These are phyloP conservation scores for Tangara arthus DNA, from an alignment of 2,797 vertebrate genomes.

Conservation along the genomic window DNA sequence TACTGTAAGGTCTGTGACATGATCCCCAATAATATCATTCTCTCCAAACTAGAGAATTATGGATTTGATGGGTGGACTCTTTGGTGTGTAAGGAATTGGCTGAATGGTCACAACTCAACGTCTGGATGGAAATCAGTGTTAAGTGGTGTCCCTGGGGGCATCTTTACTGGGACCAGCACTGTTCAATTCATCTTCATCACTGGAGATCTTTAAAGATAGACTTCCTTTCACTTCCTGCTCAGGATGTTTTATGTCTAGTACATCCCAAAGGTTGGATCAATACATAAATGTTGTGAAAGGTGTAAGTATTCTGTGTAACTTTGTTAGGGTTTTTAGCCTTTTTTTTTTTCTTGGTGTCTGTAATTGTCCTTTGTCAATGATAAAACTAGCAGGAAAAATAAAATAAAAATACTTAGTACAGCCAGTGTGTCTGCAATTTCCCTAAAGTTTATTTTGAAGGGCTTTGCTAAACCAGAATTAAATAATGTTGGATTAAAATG, in stretches of 20 bases:
- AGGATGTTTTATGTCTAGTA: not conserved
- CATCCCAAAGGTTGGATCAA: not conserved
- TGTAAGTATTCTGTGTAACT: not conserved
- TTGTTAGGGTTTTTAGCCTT: accelerated
- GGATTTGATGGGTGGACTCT: not conserved
- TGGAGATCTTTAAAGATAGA: not conserved
- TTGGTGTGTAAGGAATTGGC: not conserved
- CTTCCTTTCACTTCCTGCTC: not conserved
- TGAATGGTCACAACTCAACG: not conserved
- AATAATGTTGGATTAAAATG: not conserved
- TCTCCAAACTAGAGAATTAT: not conserved
- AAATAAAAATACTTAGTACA: not conserved
- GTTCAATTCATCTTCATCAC: not conserved
- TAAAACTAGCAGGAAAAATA: not conserved
- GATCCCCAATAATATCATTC: not conserved
- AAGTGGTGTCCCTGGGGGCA: not conserved
- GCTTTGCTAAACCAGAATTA: not conserved
- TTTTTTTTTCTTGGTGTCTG: accelerated
- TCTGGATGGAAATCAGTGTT: not conserved
- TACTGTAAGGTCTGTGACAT: not conserved
- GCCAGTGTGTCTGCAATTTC: not conserved
- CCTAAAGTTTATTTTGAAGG: not conserved
- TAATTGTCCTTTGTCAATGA: not conserved
- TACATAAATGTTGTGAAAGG: not conserved
- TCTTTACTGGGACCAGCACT: not conserved